phyloP scores from a whole-genome alignment of 2,113 vertebrate genomes.

The Gopherus flavomarginatus region DNA sequence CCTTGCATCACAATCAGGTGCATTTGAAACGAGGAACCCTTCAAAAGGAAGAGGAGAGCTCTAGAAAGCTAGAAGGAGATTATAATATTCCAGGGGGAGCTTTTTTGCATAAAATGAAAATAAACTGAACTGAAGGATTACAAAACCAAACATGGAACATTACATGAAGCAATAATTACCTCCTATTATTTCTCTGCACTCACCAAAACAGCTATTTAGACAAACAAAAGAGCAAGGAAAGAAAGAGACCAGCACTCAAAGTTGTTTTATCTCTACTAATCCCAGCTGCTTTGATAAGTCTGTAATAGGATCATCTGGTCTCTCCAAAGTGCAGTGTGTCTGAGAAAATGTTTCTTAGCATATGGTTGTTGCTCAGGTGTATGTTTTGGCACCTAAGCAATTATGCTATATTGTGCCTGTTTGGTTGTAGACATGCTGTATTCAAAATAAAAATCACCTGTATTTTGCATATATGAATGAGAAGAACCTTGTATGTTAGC shows the following conservation, averaged over 20 bases:
- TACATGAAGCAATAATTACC: slow-evolving; percentile 85
- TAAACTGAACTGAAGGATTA: slow-evolving; percentile 83
- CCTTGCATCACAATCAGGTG: slow-evolving; percentile 65
- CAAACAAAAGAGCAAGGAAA: slow-evolving; percentile 78
- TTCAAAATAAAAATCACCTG: neutral
- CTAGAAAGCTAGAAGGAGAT: slow-evolving; percentile 75
- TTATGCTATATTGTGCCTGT: fast-evolving
- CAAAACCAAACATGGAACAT: slow-evolving; percentile 82
- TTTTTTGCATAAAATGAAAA: slow-evolving; percentile 81
- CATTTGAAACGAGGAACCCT: slow-evolving; percentile 66
- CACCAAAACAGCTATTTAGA: slow-evolving; percentile 84
- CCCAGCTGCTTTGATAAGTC: slow-evolving; percentile 79
- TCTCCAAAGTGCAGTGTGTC: slow-evolving; percentile 39
- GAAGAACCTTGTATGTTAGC: neutral
- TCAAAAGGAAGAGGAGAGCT: slow-evolving; percentile 20
- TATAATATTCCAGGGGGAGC: slow-evolving; percentile 81
- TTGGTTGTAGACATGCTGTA: fast-evolving
- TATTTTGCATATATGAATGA: neutral
- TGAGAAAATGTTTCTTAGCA: slow-evolving; percentile 30
- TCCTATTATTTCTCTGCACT: slow-evolving; percentile 82
- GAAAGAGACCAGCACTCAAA: slow-evolving; percentile 71
- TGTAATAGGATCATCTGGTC: slow-evolving; percentile 74
- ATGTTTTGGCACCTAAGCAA: fast-evolving
- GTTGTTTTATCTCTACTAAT: slow-evolving; percentile 74
- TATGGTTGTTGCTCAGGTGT: slow-evolving; percentile 51